Percentiles rank a stretch among this genome's conserved stretches.
These are phyloP conservation scores for Vireo griseus DNA, from an alignment of 2,797 vertebrate genomes.

Conservation along the genomic window DNA sequence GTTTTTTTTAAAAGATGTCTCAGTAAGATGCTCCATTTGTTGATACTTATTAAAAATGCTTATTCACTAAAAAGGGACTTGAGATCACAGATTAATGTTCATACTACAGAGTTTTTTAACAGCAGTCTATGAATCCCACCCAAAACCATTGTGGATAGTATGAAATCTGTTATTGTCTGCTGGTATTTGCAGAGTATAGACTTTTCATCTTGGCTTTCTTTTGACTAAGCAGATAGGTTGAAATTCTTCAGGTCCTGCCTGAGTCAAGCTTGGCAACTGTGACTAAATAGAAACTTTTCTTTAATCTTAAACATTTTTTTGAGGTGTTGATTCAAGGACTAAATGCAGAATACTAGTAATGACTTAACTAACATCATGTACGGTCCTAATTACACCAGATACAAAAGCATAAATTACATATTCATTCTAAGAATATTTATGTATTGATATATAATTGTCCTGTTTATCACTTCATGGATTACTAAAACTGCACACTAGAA, in stretches of 20 bases:
- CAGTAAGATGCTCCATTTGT: neutral
- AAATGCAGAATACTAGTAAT: neutral
- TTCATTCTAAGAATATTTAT: neutral
- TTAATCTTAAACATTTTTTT: neutral
- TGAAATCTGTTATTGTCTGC: neutral
- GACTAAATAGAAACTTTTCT: neutral
- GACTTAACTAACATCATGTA: neutral
- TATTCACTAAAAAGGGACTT: neutral
- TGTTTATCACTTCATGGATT: neutral
- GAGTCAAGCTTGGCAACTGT: neutral
- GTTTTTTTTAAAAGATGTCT: neutral
- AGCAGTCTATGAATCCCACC: neutral
- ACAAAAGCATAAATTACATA: neutral
- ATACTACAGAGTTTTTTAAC: neutral
- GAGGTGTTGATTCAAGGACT: neutral
- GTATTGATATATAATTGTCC: neutral
- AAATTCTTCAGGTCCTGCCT: neutral
- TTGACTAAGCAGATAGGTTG: neutral
- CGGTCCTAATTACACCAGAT: neutral
- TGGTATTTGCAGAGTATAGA: neutral
- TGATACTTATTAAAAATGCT: neutral
- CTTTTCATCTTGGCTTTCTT: neutral
- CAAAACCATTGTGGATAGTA: neutral
- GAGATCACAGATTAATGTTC: neutral
- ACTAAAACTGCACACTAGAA: neutral